Evolutionary conservation across 2,113 vertebrate species (phyloP).

Genomic region (Indicator maculatus): DNA sequence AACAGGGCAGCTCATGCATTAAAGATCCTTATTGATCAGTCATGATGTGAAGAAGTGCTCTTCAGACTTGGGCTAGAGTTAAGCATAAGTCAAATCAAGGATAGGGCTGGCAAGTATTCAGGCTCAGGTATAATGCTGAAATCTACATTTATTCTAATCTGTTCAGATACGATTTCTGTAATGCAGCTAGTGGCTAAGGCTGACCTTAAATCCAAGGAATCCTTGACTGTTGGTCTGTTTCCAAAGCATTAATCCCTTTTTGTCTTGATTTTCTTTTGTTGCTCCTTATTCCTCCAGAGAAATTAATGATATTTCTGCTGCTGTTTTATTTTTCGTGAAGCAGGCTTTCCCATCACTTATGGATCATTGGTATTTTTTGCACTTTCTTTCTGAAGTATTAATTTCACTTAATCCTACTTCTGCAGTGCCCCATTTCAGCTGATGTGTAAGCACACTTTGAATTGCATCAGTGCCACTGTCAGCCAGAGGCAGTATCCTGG

Average conservation of each 20-base stretch:
- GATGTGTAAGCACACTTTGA: neutral
- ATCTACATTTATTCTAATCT: conserved; percentile 59
- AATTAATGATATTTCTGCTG: neutral
- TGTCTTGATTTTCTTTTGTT: conserved; percentile 28
- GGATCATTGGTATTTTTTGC: neutral
- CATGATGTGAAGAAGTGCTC: neutral
- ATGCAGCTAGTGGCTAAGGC: conserved; percentile 43
- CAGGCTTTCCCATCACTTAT: neutral
- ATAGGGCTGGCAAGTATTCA: conserved; percentile 35
- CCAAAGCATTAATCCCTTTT: conserved; percentile 51
- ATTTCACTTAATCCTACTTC: neutral
- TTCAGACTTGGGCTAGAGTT: neutral
- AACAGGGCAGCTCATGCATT: neutral
- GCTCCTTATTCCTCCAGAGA: neutral
- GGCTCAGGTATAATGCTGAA: conserved; percentile 28
- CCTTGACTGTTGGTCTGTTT: conserved; percentile 30
- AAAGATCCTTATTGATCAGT: conserved; percentile 24
- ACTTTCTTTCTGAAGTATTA: neutral
- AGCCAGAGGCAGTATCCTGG: neutral
- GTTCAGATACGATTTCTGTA: conserved; percentile 50
- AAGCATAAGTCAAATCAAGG: conserved; percentile 33
- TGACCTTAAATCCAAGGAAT: conserved; percentile 51
- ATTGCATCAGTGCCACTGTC: neutral
- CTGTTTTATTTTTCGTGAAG: neutral
- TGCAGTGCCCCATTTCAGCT: neutral